Evolutionary conservation across 2,113 vertebrate genomes (phyloP), one percentile per base, ranked within the genome.

Genomic region (Ia io): DNA sequence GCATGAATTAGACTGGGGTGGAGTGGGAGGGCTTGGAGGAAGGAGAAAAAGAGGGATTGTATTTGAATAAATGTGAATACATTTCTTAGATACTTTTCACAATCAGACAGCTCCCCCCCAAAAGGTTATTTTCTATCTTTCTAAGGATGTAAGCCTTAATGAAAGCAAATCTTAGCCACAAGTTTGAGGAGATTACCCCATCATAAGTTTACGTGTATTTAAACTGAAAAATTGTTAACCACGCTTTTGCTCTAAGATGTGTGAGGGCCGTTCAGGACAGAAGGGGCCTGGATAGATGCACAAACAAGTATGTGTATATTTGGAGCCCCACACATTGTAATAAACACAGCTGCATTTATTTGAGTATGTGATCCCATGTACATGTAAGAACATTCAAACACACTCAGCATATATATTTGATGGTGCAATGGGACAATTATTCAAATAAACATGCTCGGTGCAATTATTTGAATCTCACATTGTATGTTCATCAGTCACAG

Each of bases 321-420:
- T 97, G 96, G 97, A 98, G 93, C 42, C 95, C 97, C 97, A 95
- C 95, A 97, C 96, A 95, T 94, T 97, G 97, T 98, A 97, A 97
- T 98, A 98, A 98, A 98, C 98, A 98, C 98, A 98, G 98, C 98
- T 98, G 98, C 98, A 98, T 98, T 98, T 98, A 98, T 98, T 97
- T 97, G 95, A 98, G 97, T 97, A 98, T 98, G 97, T 98, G 98
- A 98, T 98, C 97, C 98, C 97, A 96, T 98, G 97, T 98, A 98
- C 97, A 97, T 92, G 97, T 97, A 97, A 97, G 98, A 98, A 98
- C 98, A 98, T 98, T 98, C 98, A 98, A 98, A 98, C 98, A 98
- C 96, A 96, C 96, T 98, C 92, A 3, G 86, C 82, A 97, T 97
- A 97, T 98, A 98, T 98, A 98, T 98, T 98, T 98, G 98, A 98